Conservation (phyloP, 2,888 invertebrate species). For the Fragum whitleyi region DNA sequence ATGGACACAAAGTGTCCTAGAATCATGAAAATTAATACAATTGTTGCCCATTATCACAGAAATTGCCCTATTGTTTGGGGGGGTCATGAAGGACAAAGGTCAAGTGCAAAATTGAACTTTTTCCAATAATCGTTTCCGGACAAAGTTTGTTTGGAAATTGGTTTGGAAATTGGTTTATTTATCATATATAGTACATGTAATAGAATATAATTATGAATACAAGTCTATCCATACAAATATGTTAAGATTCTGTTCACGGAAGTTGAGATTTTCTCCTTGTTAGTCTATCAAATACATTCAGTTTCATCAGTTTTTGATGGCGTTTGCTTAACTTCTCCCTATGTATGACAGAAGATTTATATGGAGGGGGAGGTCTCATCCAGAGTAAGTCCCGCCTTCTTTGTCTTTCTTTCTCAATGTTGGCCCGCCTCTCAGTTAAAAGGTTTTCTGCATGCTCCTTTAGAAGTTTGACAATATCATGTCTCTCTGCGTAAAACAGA, state of each 20-base stretch:
- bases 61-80: too few species aligned
- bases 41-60: too few species aligned
- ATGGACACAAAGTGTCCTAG: too few species aligned
- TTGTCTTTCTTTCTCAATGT: slow-evolving; percentile 19
- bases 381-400: slow-evolving; percentile 17
- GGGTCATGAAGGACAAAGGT: too few species aligned
- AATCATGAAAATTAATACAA: too few species aligned
- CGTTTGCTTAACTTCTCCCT: slow-evolving; percentile 67
- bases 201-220: too few species aligned
- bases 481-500: slow-evolving; percentile 66
- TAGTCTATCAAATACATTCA: slow-evolving; percentile 75
- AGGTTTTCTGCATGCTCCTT: slow-evolving; percentile 6
- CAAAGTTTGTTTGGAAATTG: too few species aligned
- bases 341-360: slow-evolving; percentile 40
- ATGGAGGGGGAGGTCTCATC: slow-evolving; percentile 14
- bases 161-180: too few species aligned
- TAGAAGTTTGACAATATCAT: slow-evolving; percentile 51
- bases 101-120: too few species aligned
- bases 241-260: not conserved
- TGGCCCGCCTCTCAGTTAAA: not conserved
- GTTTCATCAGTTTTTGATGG: slow-evolving; percentile 68
- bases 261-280: slow-evolving; percentile 45
- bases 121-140: too few species aligned
- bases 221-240: too few species aligned
- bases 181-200: too few species aligned